phyloP scores from a whole-genome alignment of 2,888 invertebrate species.

The Dugesia japonica region DNA sequence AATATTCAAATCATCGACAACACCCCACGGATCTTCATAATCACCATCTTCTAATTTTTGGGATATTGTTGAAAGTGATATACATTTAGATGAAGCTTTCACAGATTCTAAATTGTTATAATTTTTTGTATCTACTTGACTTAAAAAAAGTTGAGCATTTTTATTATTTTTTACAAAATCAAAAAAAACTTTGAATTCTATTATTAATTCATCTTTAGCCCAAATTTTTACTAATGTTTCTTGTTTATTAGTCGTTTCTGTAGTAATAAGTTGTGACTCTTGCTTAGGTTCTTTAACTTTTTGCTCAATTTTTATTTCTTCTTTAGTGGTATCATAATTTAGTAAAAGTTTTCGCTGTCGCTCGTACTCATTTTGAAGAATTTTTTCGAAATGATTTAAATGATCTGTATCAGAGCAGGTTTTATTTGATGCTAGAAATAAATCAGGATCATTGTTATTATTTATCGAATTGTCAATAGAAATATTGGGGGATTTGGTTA shows the following conservation, averaged over 20 bases:
- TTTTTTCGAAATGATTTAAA: constrained; percentile 9
- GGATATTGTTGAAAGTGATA: constrained; percentile 86
- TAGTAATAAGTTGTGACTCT: neutral
- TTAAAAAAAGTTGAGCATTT: constrained; percentile 62
- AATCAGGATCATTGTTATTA: constrained; percentile 4
- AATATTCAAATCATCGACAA: constrained; percentile 94
- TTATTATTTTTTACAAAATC: constrained; percentile 32
- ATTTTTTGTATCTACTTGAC: constrained; percentile 77
- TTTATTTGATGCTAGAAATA: neutral
- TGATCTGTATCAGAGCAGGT: neutral
- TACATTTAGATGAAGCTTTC: constrained; percentile 82
- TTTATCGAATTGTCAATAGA: neutral
- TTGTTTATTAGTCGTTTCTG: neutral
- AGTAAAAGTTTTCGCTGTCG: neutral
- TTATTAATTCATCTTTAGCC: constrained; percentile 34
- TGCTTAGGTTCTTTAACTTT: neutral
- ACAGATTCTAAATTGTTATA: constrained; percentile 66
- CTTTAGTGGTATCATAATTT: neutral
- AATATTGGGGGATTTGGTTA: neutral
- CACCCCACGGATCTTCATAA: constrained; percentile 94
- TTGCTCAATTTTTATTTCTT: neutral
- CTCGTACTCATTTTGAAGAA: constrained; percentile 2
- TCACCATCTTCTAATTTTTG: constrained; percentile 76
- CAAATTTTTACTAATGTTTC: constrained; percentile 5
- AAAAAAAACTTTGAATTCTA: constrained; percentile 33